phyloP scores from a whole-genome alignment of 2,888 invertebrate species.

The Atethmia centrago region DNA sequence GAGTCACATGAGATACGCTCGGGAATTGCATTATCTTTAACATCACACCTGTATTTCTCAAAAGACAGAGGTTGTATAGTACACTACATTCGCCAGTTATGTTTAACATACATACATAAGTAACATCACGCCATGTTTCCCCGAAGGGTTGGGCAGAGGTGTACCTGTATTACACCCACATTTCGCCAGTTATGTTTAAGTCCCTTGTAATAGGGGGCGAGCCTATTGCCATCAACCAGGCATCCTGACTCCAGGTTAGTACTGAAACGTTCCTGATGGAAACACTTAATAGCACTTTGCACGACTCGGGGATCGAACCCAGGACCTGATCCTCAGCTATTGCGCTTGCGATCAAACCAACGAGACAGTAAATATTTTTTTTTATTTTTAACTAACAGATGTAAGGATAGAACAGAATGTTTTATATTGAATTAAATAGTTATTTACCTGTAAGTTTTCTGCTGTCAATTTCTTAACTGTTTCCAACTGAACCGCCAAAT shows the following conservation, averaged over 20 bases:
- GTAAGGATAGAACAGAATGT: neutral
- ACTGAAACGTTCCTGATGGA: no score
- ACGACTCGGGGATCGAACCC: neutral
- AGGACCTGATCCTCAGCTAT: neutral
- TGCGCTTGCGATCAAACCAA: neutral
- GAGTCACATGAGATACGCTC: neutral
- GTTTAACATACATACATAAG: no score
- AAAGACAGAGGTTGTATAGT: neutral
- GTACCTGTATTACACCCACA: neutral
- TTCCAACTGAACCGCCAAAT: constrained; percentile 92
- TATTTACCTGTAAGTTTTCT: constrained; percentile 89
- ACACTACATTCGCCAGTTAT: neutral
- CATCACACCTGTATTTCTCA: neutral
- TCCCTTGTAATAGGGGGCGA: neutral
- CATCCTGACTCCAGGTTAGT: neutral
- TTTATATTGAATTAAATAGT: neutral
- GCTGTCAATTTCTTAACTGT: constrained; percentile 91
- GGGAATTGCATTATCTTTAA: neutral
- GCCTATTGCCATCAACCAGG: neutral
- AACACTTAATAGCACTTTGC: neutral
- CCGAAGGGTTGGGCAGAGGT: no score
- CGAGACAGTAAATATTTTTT: neutral
- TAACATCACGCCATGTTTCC: no score
- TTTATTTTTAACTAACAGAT: neutral
- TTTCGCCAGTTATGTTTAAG: no score